Base-by-base conservation (phyloP, 2,113 vertebrate genomes). In the Ciconia maguari region DNA sequence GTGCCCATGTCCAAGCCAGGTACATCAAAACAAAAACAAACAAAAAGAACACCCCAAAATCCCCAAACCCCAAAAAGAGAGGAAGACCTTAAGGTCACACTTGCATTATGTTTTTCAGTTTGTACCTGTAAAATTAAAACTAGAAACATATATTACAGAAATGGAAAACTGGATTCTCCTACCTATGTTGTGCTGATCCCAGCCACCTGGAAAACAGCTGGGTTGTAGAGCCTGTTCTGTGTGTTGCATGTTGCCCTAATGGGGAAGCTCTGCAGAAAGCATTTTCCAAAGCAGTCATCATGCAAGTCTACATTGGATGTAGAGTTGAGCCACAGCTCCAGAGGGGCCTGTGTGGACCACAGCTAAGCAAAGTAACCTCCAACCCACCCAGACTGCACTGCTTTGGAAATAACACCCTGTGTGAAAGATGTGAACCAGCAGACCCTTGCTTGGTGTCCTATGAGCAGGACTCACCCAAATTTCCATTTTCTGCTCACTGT, bases 401-500 rank as follows among this genome's bases (percentile, higher is more conserved):
- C 19, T 81, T 55, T 48, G 58, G 62, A 82, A 79, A 34, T 42
- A 42, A 44, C 2, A 7, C 7, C 62, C 44, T 3, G 0, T 21
- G 27, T 14, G 49, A 58, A 71, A 64, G 4, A 1, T 8, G 48
- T 32, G 54, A 72, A 7, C 27, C 30, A 44, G 41, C 51, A 57
- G 51, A 19, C 13, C 21, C 13, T 57, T n/a, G 27, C 26, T 69
- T 0, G 0, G 26, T 44, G 49, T 69, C 69, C 19, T n/a, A 0
- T 25, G 22, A 29, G 41, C 51, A 69, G 41, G 49, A 46, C 36
- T 77, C 58, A 17, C 46, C 13, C 60, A 34, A 38, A 58, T 58
- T 72, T 61, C 60, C 29, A 4, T 57, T 19, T 80, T 64, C n/a
- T 1, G 0, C 64, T 82, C 25, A 3, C 13, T 27, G 32, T 12